Conservation (phyloP, 2,797 vertebrate genomes). For the Chelidonichthys spinosus region DNA sequence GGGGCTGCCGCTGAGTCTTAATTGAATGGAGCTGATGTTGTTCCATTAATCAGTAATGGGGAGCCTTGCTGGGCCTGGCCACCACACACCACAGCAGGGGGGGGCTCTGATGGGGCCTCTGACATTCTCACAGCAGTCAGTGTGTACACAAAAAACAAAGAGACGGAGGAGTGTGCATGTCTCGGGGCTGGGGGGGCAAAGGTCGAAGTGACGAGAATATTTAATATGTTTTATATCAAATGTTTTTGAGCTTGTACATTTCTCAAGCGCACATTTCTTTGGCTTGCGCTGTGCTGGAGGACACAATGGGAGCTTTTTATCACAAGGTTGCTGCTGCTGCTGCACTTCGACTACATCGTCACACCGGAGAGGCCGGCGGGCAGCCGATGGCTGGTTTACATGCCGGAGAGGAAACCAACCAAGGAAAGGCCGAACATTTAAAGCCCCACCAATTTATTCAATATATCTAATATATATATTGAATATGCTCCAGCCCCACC, state of each 20-base stretch:
- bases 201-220: constrained; percentile 47
- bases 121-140: constrained; percentile 77
- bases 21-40: constrained; percentile 76
- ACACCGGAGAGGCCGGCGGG: not conserved
- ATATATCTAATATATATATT: no score
- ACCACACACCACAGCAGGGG: constrained; percentile 67
- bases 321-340: constrained; percentile 9
- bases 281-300: constrained; percentile 14
- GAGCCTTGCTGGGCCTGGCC: constrained; percentile 69
- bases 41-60: constrained; percentile 81
- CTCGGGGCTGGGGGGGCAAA: constrained; percentile 13
- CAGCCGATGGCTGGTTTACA: not conserved
- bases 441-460: no score
- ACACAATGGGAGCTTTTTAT: constrained; percentile 29
- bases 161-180: constrained; percentile 27
- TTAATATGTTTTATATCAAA: constrained; percentile 50
- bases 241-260: constrained; percentile 32
- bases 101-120: constrained; percentile 65
- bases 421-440: no score
- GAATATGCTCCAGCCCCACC: no score
- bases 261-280: constrained; percentile 11
- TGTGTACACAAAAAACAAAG: constrained; percentile 48
- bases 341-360: constrained; percentile 6
- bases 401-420: no score
- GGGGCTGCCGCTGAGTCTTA: constrained; percentile 72